These are phyloP conservation scores for Tolypeutes matacus DNA, from an alignment of 2,797 vertebrate species.

Conservation along the genomic window DNA sequence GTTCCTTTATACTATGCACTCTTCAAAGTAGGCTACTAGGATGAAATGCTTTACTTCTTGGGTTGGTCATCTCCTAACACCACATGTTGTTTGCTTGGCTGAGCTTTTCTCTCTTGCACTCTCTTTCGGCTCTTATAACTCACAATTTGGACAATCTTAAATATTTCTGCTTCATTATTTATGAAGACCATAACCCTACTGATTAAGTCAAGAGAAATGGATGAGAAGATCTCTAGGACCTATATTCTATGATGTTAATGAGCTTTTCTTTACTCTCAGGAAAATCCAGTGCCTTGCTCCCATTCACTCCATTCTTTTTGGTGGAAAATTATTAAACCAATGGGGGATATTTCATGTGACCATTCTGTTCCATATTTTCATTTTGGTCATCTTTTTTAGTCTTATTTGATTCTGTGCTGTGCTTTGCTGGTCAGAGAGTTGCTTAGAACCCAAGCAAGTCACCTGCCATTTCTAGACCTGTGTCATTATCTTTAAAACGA, in stretches of 20 bases:
- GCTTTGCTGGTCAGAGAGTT: neutral
- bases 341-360: neutral
- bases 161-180: slow-evolving; percentile 41
- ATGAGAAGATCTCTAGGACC: neutral
- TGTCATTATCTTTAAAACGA: slow-evolving; percentile 33
- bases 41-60: neutral
- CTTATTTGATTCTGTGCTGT: neutral
- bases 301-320: neutral
- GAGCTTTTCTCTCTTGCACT: neutral
- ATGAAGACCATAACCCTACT: neutral
- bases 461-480: neutral
- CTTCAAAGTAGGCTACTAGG: neutral
- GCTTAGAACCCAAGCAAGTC: slow-evolving; percentile 20
- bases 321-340: neutral
- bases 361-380: neutral
- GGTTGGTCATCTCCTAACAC: neutral
- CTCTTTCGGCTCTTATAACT: neutral
- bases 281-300: neutral
- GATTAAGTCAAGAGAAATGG: neutral
- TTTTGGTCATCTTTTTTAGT: slow-evolving; percentile 52
- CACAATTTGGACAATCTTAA: slow-evolving; percentile 9
- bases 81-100: neutral
- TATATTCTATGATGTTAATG: neutral
- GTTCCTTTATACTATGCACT: neutral
- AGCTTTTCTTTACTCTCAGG: neutral